These are phyloP conservation scores for Lonchura striata DNA, from an alignment of 2,113 vertebrate species.

Conservation along the genomic window DNA sequence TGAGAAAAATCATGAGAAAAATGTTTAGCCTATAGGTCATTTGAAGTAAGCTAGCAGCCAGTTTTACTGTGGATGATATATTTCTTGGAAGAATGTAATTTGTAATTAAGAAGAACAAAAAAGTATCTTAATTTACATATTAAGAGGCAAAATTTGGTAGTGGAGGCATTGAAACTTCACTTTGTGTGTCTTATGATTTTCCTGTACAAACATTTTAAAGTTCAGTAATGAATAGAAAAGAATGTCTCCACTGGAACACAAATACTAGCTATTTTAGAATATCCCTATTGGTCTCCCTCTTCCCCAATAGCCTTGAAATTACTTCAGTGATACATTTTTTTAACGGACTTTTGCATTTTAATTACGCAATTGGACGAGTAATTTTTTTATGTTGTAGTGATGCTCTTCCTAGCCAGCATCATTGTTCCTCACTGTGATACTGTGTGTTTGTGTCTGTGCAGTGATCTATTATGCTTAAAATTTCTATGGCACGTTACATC, in stretches of 20 bases:
- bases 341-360: not conserved
- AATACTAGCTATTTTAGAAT: slow-evolving; percentile 49
- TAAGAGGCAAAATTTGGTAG: slow-evolving; percentile 35
- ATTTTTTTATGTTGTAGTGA: slow-evolving; percentile 65
- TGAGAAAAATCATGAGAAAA: slow-evolving; percentile 59
- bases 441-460: slow-evolving; percentile 46
- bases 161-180: slow-evolving; percentile 52
- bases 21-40: slow-evolving; percentile 58
- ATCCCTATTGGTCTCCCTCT: slow-evolving; percentile 27
- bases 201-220: slow-evolving; percentile 65
- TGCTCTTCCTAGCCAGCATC: slow-evolving; percentile 27
- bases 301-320: not conserved
- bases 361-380: slow-evolving; percentile 45
- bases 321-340: slow-evolving; percentile 33
- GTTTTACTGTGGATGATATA: slow-evolving; percentile 63
- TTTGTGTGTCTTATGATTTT: slow-evolving; percentile 56
- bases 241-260: slow-evolving; percentile 59
- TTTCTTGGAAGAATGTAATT: slow-evolving; percentile 73
- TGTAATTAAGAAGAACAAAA: slow-evolving; percentile 38
- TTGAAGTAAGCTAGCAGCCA: slow-evolving; percentile 53
- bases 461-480: slow-evolving; percentile 46
- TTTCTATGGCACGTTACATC: slow-evolving; percentile 46
- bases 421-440: slow-evolving; percentile 59
- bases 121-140: slow-evolving; percentile 53
- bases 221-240: slow-evolving; percentile 44